A percentile compares a stretch with the other conserved stretches of the same genome.
phyloP scores from a whole-genome alignment of 2,113 vertebrate genomes.

The Austrofundulus limnaeus region DNA sequence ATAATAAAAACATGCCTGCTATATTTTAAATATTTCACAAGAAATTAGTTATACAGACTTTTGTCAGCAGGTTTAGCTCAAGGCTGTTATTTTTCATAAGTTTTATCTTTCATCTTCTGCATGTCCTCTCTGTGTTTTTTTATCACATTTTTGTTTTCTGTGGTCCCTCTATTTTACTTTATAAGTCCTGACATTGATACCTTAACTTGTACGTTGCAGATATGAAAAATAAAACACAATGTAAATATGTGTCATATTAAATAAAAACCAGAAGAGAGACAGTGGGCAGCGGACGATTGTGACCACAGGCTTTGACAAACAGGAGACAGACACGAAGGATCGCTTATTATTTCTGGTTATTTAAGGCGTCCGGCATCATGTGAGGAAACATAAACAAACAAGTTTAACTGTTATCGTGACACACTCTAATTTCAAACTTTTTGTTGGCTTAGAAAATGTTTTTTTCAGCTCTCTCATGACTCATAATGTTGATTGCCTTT shows the following conservation, averaged over 20 bases:
- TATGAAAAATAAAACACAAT: slow-evolving; percentile 24
- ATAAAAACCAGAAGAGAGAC: slow-evolving; percentile 21
- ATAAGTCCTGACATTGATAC: slow-evolving; percentile 10
- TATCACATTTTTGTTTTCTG: slow-evolving; percentile 20
- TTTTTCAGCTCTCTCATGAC: slow-evolving; percentile 71
- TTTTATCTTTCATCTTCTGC: slow-evolving; percentile 18
- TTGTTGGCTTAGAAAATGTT: slow-evolving; percentile 69
- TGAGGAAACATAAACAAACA: slow-evolving; percentile 69
- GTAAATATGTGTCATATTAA: slow-evolving; percentile 23
- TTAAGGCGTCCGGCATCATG: slow-evolving; percentile 56
- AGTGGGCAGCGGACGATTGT: slow-evolving; percentile 24
- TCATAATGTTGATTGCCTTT: slow-evolving; percentile 74
- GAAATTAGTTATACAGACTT: slow-evolving; percentile 24
- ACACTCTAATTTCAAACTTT: slow-evolving; percentile 78
- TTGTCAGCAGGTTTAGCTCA: slow-evolving; percentile 20
- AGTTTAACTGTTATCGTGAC: slow-evolving; percentile 61
- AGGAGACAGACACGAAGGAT: slow-evolving; percentile 35
- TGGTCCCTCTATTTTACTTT: slow-evolving; percentile 2
- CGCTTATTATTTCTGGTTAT: slow-evolving; percentile 51
- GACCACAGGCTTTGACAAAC: slow-evolving; percentile 62
- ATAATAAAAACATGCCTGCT: slow-evolving; percentile 5
- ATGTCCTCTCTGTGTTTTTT: slow-evolving; percentile 24
- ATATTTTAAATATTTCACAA: slow-evolving; percentile 6
- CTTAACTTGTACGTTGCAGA: slow-evolving; percentile 4
- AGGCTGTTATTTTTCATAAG: slow-evolving; percentile 41